Percentiles rank a stretch among this genome's conserved stretches.
These are phyloP conservation scores for Vanessa cardui DNA, from an alignment of 2,888 invertebrate species.

Conservation along the genomic window DNA sequence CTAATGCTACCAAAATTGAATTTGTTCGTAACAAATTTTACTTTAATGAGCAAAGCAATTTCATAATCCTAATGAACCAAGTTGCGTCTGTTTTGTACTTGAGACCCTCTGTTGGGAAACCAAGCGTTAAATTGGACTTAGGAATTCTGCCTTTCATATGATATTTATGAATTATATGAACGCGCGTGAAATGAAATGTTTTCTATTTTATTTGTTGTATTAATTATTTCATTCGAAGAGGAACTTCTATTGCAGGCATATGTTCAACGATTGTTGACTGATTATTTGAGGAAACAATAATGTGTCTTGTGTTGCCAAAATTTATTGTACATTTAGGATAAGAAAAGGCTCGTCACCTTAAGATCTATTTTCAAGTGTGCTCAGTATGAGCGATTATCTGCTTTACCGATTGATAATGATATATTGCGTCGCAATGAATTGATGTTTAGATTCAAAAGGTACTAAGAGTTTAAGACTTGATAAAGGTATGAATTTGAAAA, in stretches of 20 bases:
- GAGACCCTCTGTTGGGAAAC: slow-evolving; percentile 26
- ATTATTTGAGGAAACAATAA: too few relatives aligned
- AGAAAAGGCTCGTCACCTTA: too few relatives aligned
- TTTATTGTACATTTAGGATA: too few relatives aligned
- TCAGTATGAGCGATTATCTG: too few relatives aligned
- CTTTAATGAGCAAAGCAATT: slow-evolving; percentile 35
- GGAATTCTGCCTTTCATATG: slow-evolving; percentile 28
- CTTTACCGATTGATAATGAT: too few relatives aligned
- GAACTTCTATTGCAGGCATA: not conserved
- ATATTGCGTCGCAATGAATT: too few relatives aligned
- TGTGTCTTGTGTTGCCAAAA: too few relatives aligned
- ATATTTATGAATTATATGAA: slow-evolving; percentile 25
- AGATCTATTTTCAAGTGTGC: too few relatives aligned
- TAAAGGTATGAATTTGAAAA: too few relatives aligned
- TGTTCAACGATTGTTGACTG: not conserved
- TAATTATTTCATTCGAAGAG: slow-evolving; percentile 5
- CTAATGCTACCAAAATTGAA: slow-evolving; percentile 28
- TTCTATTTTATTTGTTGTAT: not conserved
- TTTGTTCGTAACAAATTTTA: slow-evolving; percentile 35
- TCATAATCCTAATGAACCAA: slow-evolving; percentile 35
- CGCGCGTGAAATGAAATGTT: not conserved
- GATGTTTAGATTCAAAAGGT: too few relatives aligned
- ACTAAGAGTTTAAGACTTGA: too few relatives aligned
- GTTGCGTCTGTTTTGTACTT: slow-evolving; percentile 27
- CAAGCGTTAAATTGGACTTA: slow-evolving; percentile 30